These are phyloP conservation scores for Drosophila testacea DNA, from an alignment of 2,888 invertebrate species.

Conservation along the genomic window DNA sequence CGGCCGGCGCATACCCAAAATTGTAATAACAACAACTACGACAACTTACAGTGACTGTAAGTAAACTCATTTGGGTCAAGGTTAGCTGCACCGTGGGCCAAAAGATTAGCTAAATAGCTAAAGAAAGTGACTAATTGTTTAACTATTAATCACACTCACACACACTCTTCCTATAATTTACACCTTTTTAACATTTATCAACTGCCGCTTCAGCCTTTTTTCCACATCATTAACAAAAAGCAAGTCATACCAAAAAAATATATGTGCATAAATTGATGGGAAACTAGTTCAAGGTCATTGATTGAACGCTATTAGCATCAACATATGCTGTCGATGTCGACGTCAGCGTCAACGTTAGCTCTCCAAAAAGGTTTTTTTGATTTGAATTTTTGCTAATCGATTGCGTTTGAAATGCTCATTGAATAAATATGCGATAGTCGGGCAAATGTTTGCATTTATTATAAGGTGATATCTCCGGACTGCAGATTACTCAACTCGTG, in stretches of 20 bases:
- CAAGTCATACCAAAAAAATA: slow-evolving; percentile 48
- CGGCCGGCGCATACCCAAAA: slow-evolving; percentile 22
- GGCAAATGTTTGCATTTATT: slow-evolving; percentile 64
- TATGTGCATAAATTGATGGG: slow-evolving; percentile 25
- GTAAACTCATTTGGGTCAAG: slow-evolving; percentile 72
- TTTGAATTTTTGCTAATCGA: slow-evolving; percentile 61
- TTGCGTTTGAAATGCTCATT: slow-evolving; percentile 53
- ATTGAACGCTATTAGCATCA: slow-evolving; percentile 55
- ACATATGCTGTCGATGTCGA: slow-evolving; percentile 5
- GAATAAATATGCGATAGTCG: slow-evolving; percentile 46
- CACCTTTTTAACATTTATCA: slow-evolving; percentile 55
- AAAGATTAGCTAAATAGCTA: slow-evolving; percentile 7
- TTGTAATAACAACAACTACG: slow-evolving; percentile 21
- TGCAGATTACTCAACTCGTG: slow-evolving; percentile 16
- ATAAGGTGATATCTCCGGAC: slow-evolving; percentile 23
- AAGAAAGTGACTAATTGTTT: slow-evolving; percentile 66
- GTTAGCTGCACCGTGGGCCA: slow-evolving; percentile 59
- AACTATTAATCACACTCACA: slow-evolving; percentile 51
- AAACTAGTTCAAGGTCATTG: slow-evolving; percentile 82
- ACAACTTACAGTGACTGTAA: slow-evolving; percentile 3
- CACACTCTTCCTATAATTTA: slow-evolving; percentile 38
- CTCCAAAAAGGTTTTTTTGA: slow-evolving; percentile 27
- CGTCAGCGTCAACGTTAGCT: slow-evolving; percentile 31
- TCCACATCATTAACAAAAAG: slow-evolving; percentile 49
- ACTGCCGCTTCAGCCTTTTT: slow-evolving; percentile 29